Evolutionary conservation across 2,888 invertebrate genomes (phyloP).

Genomic region (Philaethria dido): DNA sequence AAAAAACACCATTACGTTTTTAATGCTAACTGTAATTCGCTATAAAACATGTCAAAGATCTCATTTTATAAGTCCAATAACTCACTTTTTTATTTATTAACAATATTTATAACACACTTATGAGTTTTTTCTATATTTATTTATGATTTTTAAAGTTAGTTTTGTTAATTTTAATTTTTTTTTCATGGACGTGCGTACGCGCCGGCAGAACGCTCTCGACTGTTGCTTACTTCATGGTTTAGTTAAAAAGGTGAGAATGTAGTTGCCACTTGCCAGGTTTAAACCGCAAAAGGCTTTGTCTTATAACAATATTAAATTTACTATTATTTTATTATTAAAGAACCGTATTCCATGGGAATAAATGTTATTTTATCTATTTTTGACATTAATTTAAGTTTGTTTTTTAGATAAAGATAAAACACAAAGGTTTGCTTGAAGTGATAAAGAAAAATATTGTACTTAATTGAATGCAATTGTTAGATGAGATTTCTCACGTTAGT

Average conservation of each 20-base stretch:
- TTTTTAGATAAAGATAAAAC: slow-evolving; percentile 59
- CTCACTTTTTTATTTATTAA: slow-evolving; percentile 26
- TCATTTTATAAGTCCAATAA: slow-evolving; percentile 12
- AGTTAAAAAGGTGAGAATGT: slow-evolving; percentile 47
- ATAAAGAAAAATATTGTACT: slow-evolving; percentile 59
- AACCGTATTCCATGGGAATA: slow-evolving; percentile 34
- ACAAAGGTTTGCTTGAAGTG: slow-evolving; percentile 62
- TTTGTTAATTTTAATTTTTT: slow-evolving; percentile 23
- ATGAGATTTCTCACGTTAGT: slow-evolving; percentile 30
- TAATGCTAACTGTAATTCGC: slow-evolving; percentile 72
- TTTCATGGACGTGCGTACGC: slow-evolving; percentile 50
- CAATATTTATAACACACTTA: slow-evolving; percentile 14
- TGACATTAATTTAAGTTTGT: slow-evolving; percentile 19
- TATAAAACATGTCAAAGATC: slow-evolving; percentile 58
- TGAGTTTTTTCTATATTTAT: slow-evolving; percentile 43
- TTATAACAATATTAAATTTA: slow-evolving; percentile 39
- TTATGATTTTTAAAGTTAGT: slow-evolving; percentile 30
- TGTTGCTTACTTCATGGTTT: slow-evolving; percentile 45
- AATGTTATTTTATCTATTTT: slow-evolving; percentile 32
- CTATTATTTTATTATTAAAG: slow-evolving; percentile 4
- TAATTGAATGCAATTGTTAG: slow-evolving; percentile 60
- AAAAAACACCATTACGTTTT: slow-evolving; percentile 61
- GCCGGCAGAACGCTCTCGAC: slow-evolving; percentile 56
- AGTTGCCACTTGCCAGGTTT: slow-evolving; percentile 58
- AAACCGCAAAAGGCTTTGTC: slow-evolving; percentile 55